These are phyloP conservation scores for Ochropleura plecta DNA, from an alignment of 2,888 invertebrate genomes.

Conservation along the genomic window DNA sequence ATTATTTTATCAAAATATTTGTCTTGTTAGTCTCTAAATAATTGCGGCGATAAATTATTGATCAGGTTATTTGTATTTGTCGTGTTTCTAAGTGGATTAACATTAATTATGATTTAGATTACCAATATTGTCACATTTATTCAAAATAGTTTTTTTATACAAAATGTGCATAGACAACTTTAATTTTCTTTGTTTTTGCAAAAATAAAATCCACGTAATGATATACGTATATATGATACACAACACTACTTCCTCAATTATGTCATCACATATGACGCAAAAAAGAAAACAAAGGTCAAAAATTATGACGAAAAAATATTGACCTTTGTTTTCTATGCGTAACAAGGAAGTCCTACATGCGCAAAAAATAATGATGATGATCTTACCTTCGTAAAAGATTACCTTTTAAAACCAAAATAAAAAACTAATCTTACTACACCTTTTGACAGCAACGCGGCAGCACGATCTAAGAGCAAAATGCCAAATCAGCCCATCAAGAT, in stretches of 20 bases:
- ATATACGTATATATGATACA: neutral
- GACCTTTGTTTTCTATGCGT: constrained; percentile 11
- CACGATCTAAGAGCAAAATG: constrained; percentile 84
- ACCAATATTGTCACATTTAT: neutral
- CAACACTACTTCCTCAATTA: neutral
- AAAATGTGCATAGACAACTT: neutral
- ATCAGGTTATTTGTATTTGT: neutral
- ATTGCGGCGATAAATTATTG: neutral
- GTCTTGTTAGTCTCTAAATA: neutral
- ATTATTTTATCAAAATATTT: neutral
- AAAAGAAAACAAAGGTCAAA: too few species aligned
- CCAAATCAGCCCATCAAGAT: constrained; percentile 89
- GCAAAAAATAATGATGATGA: constrained; percentile 6
- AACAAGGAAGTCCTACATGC: neutral
- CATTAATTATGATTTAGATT: neutral
- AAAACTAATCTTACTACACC: constrained; percentile 19
- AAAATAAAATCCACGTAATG: neutral
- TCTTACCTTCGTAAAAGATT: neutral
- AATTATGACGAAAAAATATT: too few species aligned
- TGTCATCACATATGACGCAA: neutral
- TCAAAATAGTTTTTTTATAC: neutral
- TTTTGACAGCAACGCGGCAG: constrained; percentile 83
- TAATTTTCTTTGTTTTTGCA: neutral
- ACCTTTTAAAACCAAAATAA: neutral
- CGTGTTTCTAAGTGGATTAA: neutral